Evolutionary conservation across 2,888 invertebrate genomes (phyloP), one percentile per base, ranked within the genome.

Genomic region (Leptinotarsa haldemani): DNA sequence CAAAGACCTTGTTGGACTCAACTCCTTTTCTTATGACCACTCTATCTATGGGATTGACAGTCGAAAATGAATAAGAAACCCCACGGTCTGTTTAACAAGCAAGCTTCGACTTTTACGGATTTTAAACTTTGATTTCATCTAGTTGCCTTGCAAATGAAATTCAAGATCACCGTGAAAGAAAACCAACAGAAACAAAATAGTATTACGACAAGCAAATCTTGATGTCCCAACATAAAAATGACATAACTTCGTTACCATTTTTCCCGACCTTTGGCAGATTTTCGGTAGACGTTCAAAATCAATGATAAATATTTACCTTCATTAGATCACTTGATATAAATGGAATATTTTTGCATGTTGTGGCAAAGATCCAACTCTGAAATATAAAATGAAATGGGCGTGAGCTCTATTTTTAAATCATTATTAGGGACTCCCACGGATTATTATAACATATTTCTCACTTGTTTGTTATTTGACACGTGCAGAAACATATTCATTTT

Each of bases 281-380:
- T 20, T 56, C 22, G 56, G 22, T 15, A 56, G 22, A 56, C 15
- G 56, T 25, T 25, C n/a, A 3, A 61, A 13, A 7, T 30, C 61
- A 15, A 30, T 40, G 18, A 61, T 61, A 61, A 61, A 30, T 61
- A 61, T 61, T 61, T 40, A 61, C 30, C n/a, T 61, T 1, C 16
- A 12, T 61, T 61, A 61, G 61, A 61, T 61, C 61, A 61, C n/a
- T 40, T 30, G 40, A 61, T 40, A 61, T 61, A 61, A 61, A 61
- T 61, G 61, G 30, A 40, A 61, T 56, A 61, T 30, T 61, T 40
- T 61, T 40, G 4, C 40, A 61, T n/a, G 61, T 9, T 30, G 30
- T 61, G 61, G 61, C 61, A 61, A n/a, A 40, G 30, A 61, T n/a
- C 61, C 61, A 61, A 61, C 30, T 61, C n/a, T 40, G 40, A 61